These are phyloP conservation scores for Lissocephala sabroskyi DNA, from an alignment of 2,888 invertebrate genomes.

Conservation along the genomic window DNA sequence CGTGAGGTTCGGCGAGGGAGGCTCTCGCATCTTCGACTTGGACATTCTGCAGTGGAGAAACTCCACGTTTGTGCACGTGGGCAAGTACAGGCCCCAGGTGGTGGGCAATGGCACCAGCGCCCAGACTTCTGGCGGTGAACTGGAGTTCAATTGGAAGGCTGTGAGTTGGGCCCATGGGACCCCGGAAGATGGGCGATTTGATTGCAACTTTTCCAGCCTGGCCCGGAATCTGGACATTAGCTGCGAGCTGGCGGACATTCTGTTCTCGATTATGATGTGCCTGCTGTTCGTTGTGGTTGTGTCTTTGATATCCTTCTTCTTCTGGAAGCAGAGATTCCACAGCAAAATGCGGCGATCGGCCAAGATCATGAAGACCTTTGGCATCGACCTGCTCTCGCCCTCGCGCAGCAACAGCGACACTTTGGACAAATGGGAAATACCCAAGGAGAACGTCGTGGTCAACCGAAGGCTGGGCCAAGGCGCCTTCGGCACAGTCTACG, in stretches of 20 bases:
- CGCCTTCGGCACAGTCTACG: slow-evolving; percentile 92
- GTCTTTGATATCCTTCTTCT: slow-evolving; percentile 76
- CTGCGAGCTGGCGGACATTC: slow-evolving; percentile 79
- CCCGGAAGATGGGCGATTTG: slow-evolving; percentile 81
- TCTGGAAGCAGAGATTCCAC: slow-evolving; percentile 81
- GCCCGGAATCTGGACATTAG: slow-evolving; percentile 79
- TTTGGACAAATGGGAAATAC: slow-evolving; percentile 91
- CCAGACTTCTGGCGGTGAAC: slow-evolving; percentile 74
- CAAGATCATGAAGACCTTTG: slow-evolving; percentile 81
- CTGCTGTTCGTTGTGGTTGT: slow-evolving; percentile 69
- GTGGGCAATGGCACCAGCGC: slow-evolving; percentile 58
- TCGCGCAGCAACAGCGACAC: slow-evolving; percentile 73
- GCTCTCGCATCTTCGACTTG: slow-evolving; percentile 78
- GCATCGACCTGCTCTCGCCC: slow-evolving; percentile 76
- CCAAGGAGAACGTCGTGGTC: slow-evolving; percentile 87
- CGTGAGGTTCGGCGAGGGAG: slow-evolving; percentile 80
- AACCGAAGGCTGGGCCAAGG: slow-evolving; percentile 91
- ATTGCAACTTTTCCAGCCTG: slow-evolving; percentile 80
- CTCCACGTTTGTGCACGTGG: slow-evolving; percentile 74
- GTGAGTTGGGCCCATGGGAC: slow-evolving; percentile 16
- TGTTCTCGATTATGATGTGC: slow-evolving; percentile 77
- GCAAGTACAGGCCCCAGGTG: slow-evolving; percentile 75
- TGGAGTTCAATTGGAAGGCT: slow-evolving; percentile 70
- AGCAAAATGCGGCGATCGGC: slow-evolving; percentile 78
- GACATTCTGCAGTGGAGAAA: slow-evolving; percentile 77